Percentiles rank a stretch among this genome's conserved stretches.
Evolutionary conservation across 2,113 vertebrate genomes (phyloP).

Genomic region (Plestiodon gilberti): DNA sequence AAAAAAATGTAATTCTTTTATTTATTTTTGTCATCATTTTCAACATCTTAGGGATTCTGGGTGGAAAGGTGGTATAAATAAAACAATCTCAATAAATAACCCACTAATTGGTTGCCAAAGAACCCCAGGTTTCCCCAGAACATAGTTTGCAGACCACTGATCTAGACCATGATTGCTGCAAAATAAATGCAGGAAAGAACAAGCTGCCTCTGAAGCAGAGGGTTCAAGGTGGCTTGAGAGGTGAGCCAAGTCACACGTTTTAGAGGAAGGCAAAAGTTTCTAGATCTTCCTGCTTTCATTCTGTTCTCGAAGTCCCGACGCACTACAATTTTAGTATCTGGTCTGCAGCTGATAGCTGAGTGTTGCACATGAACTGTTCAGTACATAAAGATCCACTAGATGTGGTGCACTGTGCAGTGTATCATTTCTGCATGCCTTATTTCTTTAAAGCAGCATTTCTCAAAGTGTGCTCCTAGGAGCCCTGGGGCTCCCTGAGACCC

Average conservation of each 20-base stretch:
- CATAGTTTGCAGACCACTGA: too few species aligned
- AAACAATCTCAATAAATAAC: background rate
- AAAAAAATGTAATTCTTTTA: too few species aligned
- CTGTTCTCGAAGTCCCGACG: background rate
- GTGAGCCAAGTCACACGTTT: background rate
- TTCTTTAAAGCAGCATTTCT: background rate
- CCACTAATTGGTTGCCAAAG: too few species aligned
- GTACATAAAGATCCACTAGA: background rate
- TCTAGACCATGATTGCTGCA: background rate
- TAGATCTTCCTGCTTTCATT: background rate
- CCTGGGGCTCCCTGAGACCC: too few species aligned
- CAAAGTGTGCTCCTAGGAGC: too few species aligned
- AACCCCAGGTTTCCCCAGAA: too few species aligned
- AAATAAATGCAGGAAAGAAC: background rate
- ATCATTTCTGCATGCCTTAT: background rate
- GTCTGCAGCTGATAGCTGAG: background rate
- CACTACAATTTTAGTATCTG: background rate
- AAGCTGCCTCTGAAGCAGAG: background rate
- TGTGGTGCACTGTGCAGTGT: rapidly evolving
- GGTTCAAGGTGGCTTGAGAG: background rate
- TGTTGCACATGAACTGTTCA: background rate
- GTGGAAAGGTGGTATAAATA: too few species aligned
- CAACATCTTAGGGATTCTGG: too few species aligned
- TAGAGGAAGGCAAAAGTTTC: background rate
- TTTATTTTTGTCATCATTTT: too few species aligned